Conservation (phyloP, 2,888 invertebrate species). For the Thalpophila matura region DNA sequence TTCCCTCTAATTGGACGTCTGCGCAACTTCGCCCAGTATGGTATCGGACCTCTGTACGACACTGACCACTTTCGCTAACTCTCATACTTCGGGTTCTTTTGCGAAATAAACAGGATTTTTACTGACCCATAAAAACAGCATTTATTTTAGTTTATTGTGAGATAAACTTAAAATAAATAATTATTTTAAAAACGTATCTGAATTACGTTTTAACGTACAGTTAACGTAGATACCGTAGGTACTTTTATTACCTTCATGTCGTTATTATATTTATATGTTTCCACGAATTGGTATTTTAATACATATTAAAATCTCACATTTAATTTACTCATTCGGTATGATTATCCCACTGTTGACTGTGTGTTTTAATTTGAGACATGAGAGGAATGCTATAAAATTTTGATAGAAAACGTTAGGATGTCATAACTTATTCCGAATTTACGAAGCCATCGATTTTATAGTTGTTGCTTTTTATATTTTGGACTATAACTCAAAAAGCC, state of each 20-base stretch:
- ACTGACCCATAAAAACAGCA: conserved; percentile 56
- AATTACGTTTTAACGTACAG: no score
- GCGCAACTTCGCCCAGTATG: conserved; percentile 79
- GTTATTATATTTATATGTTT: conserved; percentile 32
- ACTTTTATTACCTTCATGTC: conserved; percentile 20
- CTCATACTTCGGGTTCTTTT: conserved; percentile 63
- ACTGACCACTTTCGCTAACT: conserved; percentile 84
- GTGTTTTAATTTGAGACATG: conserved; percentile 54
- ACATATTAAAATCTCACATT: conserved; percentile 39
- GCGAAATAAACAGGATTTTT: conserved; percentile 62
- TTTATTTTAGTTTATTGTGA: conserved; percentile 35
- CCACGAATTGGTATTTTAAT: conserved; percentile 24
- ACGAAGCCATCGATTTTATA: conserved; percentile 44
- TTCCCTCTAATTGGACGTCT: conserved; percentile 89
- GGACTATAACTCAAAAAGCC: conserved; percentile 38
- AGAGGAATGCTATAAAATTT: conserved; percentile 62
- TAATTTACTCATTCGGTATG: conserved; percentile 34
- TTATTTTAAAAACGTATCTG: conserved; percentile 5
- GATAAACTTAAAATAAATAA: conserved; percentile 19
- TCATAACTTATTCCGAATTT: conserved; percentile 43
- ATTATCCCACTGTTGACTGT: conserved; percentile 52
- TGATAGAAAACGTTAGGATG: conserved; percentile 41
- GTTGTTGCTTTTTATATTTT: conserved; percentile 40
- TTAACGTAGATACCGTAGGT: no score
- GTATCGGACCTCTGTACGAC: conserved; percentile 75